Percentiles rank a stretch among this genome's conserved stretches.
phyloP scores from a whole-genome alignment of 2,113 vertebrate genomes.

The Rhynchomys soricoides region DNA sequence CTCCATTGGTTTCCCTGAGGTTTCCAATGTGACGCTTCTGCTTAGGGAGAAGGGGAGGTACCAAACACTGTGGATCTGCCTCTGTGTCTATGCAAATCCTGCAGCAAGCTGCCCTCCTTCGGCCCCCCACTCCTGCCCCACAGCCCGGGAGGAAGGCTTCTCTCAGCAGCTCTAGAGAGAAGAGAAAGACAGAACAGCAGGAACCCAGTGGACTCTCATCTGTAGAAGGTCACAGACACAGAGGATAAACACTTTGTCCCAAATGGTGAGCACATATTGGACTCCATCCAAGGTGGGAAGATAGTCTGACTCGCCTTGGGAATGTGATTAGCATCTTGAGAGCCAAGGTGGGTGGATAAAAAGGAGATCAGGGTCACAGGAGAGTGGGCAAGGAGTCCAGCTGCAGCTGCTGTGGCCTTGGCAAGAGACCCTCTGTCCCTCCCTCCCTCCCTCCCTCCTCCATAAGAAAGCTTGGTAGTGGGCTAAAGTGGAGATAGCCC shows the following conservation, averaged over 20 bases:
- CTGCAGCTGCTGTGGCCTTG: not conserved
- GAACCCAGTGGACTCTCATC: not conserved
- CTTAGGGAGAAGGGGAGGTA: not conserved
- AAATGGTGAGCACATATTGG: not conserved
- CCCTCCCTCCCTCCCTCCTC: not conserved
- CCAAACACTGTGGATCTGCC: accelerated
- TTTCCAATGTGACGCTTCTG: not conserved
- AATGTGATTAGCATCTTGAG: conserved; percentile 48
- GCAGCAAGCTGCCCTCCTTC: accelerated
- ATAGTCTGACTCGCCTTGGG: not conserved
- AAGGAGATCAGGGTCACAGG: conserved; percentile 17
- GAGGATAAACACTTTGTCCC: conserved; percentile 46
- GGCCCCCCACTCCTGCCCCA: accelerated
- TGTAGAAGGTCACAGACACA: not conserved
- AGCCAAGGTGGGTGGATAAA: not conserved
- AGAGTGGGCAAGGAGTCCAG: not conserved
- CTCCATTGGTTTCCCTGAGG: not conserved
- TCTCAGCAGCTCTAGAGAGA: not conserved
- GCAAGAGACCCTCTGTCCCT: not conserved
- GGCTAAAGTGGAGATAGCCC: not conserved
- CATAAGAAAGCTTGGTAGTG: not conserved
- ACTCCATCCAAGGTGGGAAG: conserved; percentile 26
- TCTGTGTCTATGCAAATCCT: accelerated
- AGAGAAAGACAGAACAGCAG: not conserved
- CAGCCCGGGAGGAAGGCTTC: not conserved